Percentiles rank a stretch among this genome's conserved stretches.
Conservation (phyloP, 2,888 invertebrate species). For the Dasypogon diadema region DNA sequence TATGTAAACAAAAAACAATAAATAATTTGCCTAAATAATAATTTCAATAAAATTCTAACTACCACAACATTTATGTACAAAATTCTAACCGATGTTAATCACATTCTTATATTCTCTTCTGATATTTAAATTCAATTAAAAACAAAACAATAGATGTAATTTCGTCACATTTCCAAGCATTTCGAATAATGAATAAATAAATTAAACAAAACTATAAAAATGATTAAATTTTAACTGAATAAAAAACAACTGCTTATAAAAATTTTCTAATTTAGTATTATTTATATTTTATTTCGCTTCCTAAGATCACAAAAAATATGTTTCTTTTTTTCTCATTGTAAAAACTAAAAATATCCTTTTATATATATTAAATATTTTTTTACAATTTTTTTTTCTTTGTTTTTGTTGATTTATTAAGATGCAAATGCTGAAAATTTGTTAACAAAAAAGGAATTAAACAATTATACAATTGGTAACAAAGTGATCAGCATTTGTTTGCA, state of each 20-base stretch:
- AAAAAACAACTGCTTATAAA: slow-evolving; percentile 39
- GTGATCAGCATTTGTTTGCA: slow-evolving; percentile 32
- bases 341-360: slow-evolving; percentile 43
- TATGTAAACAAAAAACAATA: too few relatives aligned
- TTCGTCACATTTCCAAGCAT: slow-evolving; percentile 26
- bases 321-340: slow-evolving; percentile 42
- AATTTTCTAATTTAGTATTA: slow-evolving; percentile 41
- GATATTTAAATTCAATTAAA: neutral
- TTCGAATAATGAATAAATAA: neutral
- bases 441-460: too few relatives aligned
- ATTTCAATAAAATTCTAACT: slow-evolving; percentile 12
- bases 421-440: slow-evolving; percentile 43
- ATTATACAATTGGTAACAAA: slow-evolving; percentile 23
- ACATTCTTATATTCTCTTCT: neutral
- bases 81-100: slow-evolving; percentile 11
- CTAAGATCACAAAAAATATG: slow-evolving; percentile 50
- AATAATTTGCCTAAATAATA: too few relatives aligned
- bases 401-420: slow-evolving; percentile 29
- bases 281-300: slow-evolving; percentile 39
- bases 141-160: neutral
- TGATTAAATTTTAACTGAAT: slow-evolving; percentile 30
- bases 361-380: neutral
- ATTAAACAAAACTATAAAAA: slow-evolving; percentile 5
- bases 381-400: slow-evolving; percentile 19
- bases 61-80: slow-evolving; percentile 12